Conservation (phyloP, 1,140 invertebrate genomes). For the Antheraea mylitta region DNA sequence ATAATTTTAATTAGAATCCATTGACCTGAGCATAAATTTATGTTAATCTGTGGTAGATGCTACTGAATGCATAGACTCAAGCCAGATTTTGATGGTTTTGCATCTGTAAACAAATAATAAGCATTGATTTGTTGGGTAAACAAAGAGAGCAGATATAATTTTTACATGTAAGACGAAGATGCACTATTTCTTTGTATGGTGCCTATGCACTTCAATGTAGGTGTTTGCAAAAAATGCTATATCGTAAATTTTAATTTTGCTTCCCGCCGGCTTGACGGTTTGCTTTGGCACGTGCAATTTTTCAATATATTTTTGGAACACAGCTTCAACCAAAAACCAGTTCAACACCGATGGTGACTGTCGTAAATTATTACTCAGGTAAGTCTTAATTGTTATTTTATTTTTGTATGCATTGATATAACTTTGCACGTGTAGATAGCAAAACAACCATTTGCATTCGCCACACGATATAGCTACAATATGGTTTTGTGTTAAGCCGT, state of each 20-base stretch:
- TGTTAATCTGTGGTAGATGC: background rate
- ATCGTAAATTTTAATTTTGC: slow-evolving; percentile 66
- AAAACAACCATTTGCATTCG: slow-evolving; percentile 72
- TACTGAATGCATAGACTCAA: background rate
- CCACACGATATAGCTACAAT: slow-evolving; percentile 65
- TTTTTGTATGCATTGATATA: slow-evolving; percentile 36
- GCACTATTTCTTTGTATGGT: background rate
- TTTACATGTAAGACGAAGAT: background rate
- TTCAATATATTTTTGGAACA: slow-evolving; percentile 53
- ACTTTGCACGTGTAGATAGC: slow-evolving; percentile 68
- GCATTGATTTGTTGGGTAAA: background rate
- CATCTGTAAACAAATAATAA: background rate
- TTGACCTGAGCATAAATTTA: too few species aligned
- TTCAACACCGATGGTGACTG: slow-evolving; percentile 64
- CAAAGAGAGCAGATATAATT: background rate
- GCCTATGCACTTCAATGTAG: background rate
- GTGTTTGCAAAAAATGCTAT: slow-evolving; percentile 47
- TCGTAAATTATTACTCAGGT: slow-evolving; percentile 60
- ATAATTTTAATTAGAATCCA: too few species aligned
- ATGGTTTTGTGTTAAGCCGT: slow-evolving; percentile 47
- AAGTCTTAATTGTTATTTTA: slow-evolving; percentile 50
- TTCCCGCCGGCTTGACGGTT: slow-evolving; percentile 74
- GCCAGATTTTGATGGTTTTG: background rate
- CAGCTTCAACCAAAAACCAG: slow-evolving; percentile 37
- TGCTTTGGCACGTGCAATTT: slow-evolving; percentile 75